Evolutionary conservation across 2,888 invertebrate species (phyloP).

Genomic region (Gisinianus flammeolus): DNA sequence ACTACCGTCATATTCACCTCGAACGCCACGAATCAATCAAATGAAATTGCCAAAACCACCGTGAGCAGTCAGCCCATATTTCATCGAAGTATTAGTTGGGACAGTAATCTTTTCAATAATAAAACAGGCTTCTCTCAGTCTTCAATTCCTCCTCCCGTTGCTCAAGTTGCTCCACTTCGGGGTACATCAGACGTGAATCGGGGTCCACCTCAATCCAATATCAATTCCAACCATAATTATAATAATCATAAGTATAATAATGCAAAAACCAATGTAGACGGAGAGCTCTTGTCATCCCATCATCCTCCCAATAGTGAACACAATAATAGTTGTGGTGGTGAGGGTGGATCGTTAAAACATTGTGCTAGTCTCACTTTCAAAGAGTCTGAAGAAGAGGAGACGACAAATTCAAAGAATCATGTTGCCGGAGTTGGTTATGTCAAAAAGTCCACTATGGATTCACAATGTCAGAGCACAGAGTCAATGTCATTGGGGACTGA

Average conservation of each 20-base stretch:
- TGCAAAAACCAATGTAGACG: background rate
- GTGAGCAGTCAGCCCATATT: conserved; percentile 47
- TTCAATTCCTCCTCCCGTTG: conserved; percentile 54
- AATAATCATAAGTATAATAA: background rate
- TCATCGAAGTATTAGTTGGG: conserved; percentile 55
- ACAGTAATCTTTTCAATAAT: conserved; percentile 57
- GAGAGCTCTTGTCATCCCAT: background rate
- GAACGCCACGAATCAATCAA: conserved; percentile 16
- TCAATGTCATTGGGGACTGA: background rate
- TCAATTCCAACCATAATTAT: background rate
- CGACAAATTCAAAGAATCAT: background rate
- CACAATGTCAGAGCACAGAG: conserved; percentile 19
- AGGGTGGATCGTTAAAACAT: background rate
- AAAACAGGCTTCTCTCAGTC: conserved; percentile 57
- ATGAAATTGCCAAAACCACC: conserved; percentile 57
- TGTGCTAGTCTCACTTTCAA: conserved; percentile 25
- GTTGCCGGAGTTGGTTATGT: conserved; percentile 29
- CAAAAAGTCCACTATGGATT: background rate
- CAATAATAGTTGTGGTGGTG: background rate
- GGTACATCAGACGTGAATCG: background rate
- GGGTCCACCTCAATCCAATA: background rate
- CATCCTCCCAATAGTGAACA: background rate
- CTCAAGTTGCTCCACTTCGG: conserved; percentile 54
- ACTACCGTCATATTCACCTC: conserved; percentile 61
- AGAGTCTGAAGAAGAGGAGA: conserved; percentile 16